phyloP scores from a whole-genome alignment of 2,797 vertebrate genomes.

The Mus caroli region DNA sequence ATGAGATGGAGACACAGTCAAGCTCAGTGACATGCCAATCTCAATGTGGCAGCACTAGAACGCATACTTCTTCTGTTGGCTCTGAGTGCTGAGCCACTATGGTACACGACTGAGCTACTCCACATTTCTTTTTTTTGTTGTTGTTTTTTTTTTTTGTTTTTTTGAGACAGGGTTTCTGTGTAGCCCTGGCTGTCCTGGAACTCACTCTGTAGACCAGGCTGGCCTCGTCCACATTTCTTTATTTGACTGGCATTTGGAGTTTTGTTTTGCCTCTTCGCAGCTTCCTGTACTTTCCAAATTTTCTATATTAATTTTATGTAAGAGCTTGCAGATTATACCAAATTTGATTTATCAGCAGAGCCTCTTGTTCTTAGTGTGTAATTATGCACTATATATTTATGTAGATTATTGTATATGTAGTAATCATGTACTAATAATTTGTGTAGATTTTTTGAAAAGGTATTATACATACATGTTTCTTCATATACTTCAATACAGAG shows the following conservation, averaged over 20 bases:
- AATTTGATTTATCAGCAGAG: background rate
- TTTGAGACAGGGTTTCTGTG: no score
- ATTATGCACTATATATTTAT: background rate
- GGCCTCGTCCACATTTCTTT: background rate
- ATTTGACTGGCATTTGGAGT: background rate
- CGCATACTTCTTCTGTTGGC: background rate
- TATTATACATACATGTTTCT: background rate
- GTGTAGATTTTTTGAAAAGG: background rate
- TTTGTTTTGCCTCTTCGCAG: background rate
- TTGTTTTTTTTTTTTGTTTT: no score
- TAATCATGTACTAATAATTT: background rate
- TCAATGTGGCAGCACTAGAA: background rate
- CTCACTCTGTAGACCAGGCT: no score
- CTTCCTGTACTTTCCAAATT: background rate
- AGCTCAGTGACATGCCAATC: background rate
- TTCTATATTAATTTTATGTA: slow-evolving; percentile 25
- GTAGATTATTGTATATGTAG: no score
- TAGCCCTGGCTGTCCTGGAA: no score
- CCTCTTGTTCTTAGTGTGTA: background rate
- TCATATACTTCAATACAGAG: background rate
- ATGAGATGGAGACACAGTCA: background rate
- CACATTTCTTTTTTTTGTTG: no score
- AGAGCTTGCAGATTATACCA: background rate
- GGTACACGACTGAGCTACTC: background rate
- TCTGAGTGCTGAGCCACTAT: background rate